Conservation (phyloP, 2,797 vertebrate species). For the Phrynocephalus vlangalii region DNA sequence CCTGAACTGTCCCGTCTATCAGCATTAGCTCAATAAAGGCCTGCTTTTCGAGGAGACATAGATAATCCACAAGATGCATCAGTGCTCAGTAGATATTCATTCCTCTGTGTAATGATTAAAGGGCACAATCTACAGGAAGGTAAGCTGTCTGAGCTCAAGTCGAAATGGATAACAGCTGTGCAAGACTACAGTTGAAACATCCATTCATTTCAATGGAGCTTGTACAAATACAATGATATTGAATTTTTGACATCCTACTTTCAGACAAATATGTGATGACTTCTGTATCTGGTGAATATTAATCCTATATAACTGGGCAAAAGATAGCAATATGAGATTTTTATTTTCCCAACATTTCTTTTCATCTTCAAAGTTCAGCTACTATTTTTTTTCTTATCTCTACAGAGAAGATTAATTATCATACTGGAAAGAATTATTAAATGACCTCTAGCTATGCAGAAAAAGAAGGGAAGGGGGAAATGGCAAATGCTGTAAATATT, state of each 20-base stretch:
- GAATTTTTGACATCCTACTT: too few relatives aligned
- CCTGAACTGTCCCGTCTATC: slow-evolving; percentile 43
- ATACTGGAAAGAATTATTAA: slow-evolving; percentile 26
- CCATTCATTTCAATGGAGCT: not conserved
- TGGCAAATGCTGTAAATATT: slow-evolving; percentile 24
- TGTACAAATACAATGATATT: not conserved
- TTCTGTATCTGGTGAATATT: not conserved
- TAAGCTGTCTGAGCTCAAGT: not conserved
- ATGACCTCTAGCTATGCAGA: slow-evolving; percentile 14
- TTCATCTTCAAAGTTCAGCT: slow-evolving; percentile 8
- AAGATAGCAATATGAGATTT: not conserved
- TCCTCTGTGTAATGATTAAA: slow-evolving; percentile 46
- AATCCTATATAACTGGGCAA: not conserved
- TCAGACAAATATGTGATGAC: not conserved
- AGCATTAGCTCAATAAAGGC: slow-evolving; percentile 67
- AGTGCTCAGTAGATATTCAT: slow-evolving; percentile 34
- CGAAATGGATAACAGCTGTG: not conserved
- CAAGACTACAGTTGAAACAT: not conserved
- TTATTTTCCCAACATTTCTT: slow-evolving; percentile 44
- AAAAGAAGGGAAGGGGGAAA: slow-evolving; percentile 39
- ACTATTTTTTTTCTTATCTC: not conserved
- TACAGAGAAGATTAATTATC: slow-evolving; percentile 38
- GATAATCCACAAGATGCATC: slow-evolving; percentile 25
- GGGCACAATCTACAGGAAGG: not conserved
- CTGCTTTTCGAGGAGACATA: slow-evolving; percentile 34